Evolutionary conservation across 2,888 invertebrate species (phyloP), one percentile per base, ranked within the genome.

Genomic region (Agriopis marginaria): DNA sequence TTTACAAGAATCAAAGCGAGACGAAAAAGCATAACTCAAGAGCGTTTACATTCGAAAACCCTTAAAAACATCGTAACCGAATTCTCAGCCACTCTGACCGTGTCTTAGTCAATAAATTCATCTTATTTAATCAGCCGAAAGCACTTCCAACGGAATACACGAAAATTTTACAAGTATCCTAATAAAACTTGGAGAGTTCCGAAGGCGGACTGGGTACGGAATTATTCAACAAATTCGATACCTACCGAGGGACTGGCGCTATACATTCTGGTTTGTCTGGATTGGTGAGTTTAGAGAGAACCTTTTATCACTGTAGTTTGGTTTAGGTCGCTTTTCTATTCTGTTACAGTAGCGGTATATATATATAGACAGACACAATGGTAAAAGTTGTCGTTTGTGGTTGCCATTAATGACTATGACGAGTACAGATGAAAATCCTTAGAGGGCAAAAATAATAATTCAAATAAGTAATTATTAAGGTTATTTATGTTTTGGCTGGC

Each of bases 91-190:
- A 85, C 80, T 86, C 82, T 83, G 78, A 75, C 80, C 82, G 82
- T 85, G 84, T 87, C 86, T 84, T 85, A 92, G 89, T 91, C 89
- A 92, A 92, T 86, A 86, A 87, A 87, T 93, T 92, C 90, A 89
- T 92, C 91, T 89, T 92, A 92, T 92, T 92, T 92, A 93, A 92
- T 93, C 93, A 92, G 86, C 85, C 91, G 90, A 84, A 85, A 91
- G 88, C 90, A 88, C 89, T 84, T 91, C 86, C 84, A 86, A 85
- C 84, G 89, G 86, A 87, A 89, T 87, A 88, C 89, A 87, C 88
- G 89, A 88, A 93, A 91, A 92, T 92, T 93, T 92, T 89, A 91
- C 93, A 93, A 93, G 93, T 93, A 93, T 93, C 93, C 92, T 88
- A 93, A 93, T 93, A 93, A 93, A 93, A 93, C 88, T 93, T 91